A percentile compares a stretch with the other conserved stretches of the same genome.
These are phyloP conservation scores for Dipodomys ordii DNA, from an alignment of 2,113 vertebrate species.

Conservation along the genomic window DNA sequence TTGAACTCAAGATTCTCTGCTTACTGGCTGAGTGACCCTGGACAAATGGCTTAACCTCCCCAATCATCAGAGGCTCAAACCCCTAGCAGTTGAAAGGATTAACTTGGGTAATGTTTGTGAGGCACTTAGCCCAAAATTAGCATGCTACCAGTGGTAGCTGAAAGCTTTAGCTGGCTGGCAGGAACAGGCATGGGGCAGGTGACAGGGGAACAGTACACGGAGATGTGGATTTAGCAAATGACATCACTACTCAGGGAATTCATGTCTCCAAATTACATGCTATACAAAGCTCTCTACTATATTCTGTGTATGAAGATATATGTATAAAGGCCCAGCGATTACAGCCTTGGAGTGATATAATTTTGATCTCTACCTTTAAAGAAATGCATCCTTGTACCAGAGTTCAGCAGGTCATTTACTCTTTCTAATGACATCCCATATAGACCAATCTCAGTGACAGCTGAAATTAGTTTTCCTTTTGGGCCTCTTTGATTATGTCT, in stretches of 20 bases:
- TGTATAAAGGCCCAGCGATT: not conserved
- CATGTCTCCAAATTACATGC: not conserved
- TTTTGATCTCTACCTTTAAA: conserved; percentile 31
- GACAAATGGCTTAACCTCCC: conserved; percentile 19
- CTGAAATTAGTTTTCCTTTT: conserved; percentile 59
- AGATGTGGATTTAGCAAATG: not conserved
- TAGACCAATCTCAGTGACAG: conserved; percentile 49
- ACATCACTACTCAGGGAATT: not conserved
- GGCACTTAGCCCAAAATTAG: conserved; percentile 37
- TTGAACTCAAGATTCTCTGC: conserved; percentile 23
- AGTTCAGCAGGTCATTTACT: conserved; percentile 51
- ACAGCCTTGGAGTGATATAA: not conserved
- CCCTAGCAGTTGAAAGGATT: conserved; percentile 57
- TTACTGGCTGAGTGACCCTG: conserved; percentile 38
- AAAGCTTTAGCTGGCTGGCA: not conserved
- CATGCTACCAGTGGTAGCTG: not conserved
- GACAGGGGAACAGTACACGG: not conserved
- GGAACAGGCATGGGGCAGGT: not conserved
- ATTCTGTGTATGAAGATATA: not conserved
- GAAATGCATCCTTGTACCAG: conserved; percentile 40
- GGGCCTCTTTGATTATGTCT: conserved; percentile 54
- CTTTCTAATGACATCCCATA: not conserved
- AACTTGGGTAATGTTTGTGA: conserved; percentile 44
- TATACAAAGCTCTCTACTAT: not conserved
- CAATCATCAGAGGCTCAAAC: conserved; percentile 53